Evolutionary conservation across 2,797 vertebrate genomes (phyloP), one percentile per base, ranked within the genome.

Genomic region (Halcyon leucocephala): DNA sequence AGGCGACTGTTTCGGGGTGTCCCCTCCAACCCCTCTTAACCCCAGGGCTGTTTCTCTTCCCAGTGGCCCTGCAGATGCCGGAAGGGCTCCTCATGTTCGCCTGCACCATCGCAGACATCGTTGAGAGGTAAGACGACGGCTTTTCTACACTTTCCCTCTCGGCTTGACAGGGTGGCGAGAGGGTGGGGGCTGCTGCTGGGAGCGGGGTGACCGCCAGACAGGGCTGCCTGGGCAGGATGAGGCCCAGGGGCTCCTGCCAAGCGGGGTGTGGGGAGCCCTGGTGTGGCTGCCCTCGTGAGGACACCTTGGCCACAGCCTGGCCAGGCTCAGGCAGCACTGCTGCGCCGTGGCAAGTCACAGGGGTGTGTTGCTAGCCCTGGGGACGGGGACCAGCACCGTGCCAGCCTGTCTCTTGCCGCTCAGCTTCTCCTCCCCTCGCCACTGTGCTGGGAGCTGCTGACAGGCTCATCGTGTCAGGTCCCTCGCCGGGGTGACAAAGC

Each of bases 31-130:
- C 19, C 20, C 13, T 67, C 64, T n/a, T 95, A 80, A 93, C 31
- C 25, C 25, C 0, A 3, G 46, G 69, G 54, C 25, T 87, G 58
- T 92, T 93, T 98, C 80, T 98, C 93, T 94, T 96, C 93, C n/a
- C 98, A 99, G 99, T 99, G 97, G 99, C 99, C 69, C 96, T 99
- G 96, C 99, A 99, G 98, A 99, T 99, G 98, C 99, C 99, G 0
- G 99, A 99, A 96, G 99, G 99, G 62, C 99, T 99, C 86, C 99
- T 99, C 95, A 99, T 99, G 98, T 99, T 99, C 6, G 99, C 99
- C 93, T 99, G 99, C 96, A 98, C 98, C 95, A 99, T 99, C 18
- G 98, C 98, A 10, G 99, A 99, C 97, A 99, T 99, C 97, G 97
- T 99, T 44, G 99, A 99, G 93, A 98, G 99, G 99, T 99, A 98